Conservation (phyloP, 2,888 invertebrate species). For the Empis stercorea region DNA sequence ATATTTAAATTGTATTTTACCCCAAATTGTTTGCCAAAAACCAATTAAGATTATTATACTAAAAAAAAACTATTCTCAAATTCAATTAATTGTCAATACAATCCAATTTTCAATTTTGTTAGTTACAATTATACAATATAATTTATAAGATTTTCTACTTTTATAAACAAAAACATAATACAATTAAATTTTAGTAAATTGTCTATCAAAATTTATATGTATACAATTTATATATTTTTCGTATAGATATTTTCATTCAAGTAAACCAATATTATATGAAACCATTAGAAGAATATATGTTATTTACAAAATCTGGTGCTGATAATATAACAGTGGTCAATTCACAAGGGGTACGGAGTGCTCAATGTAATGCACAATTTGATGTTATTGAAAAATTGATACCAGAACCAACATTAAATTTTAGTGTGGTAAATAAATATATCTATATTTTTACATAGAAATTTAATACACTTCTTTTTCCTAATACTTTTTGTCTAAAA, state of each 20-base stretch:
- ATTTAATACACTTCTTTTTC: neutral
- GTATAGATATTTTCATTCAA: constrained; percentile 69
- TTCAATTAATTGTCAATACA: too few relatives aligned
- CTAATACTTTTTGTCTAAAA: neutral
- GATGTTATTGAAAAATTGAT: constrained; percentile 46
- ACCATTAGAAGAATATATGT: constrained; percentile 82
- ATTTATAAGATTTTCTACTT: too few relatives aligned
- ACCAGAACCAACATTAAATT: constrained; percentile 44
- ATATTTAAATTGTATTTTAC: too few relatives aligned
- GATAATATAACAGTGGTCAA: constrained; percentile 80
- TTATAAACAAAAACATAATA: too few relatives aligned
- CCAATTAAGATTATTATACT: too few relatives aligned
- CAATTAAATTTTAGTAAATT: too few relatives aligned
- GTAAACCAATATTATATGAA: constrained; percentile 73
- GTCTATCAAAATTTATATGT: too few relatives aligned
- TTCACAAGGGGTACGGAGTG: constrained; percentile 72
- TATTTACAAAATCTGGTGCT: constrained; percentile 72
- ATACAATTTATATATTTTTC: too few relatives aligned
- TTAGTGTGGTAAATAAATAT: constrained; percentile 40
- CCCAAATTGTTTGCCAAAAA: too few relatives aligned
- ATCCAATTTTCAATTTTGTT: too few relatives aligned
- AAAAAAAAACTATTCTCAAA: too few relatives aligned
- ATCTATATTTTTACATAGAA: neutral
- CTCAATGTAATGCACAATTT: constrained; percentile 72
- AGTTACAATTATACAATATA: too few relatives aligned